These are phyloP conservation scores for Cisticola juncidis DNA, from an alignment of 2,113 vertebrate genomes.

Conservation along the genomic window DNA sequence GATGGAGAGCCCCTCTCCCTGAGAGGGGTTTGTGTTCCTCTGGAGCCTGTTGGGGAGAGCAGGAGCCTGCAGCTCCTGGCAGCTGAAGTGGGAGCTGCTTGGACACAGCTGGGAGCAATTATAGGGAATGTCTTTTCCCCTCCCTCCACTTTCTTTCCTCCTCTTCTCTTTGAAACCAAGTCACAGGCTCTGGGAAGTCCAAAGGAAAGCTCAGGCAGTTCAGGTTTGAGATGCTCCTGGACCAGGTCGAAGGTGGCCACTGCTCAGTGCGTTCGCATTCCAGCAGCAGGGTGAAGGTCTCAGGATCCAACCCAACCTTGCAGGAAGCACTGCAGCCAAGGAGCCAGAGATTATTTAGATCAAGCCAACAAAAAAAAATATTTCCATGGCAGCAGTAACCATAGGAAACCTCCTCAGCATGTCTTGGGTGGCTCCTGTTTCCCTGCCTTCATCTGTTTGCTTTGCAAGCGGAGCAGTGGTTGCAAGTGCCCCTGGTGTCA, in stretches of 20 bases:
- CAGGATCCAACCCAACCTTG: not conserved
- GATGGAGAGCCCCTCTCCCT: not conserved
- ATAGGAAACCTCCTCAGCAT: conserved; percentile 72
- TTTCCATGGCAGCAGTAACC: conserved; percentile 81
- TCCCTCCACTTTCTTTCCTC: not conserved
- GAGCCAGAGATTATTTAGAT: conserved; percentile 66
- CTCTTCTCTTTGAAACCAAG: conserved; percentile 11
- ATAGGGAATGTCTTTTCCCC: not conserved
- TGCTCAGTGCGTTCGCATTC: accelerated
- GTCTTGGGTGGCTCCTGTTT: conserved; percentile 26
- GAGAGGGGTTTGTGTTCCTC: not conserved
- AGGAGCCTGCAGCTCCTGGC: conserved; percentile 23
- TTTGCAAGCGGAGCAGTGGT: not conserved
- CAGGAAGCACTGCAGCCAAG: not conserved
- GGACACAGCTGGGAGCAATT: conserved; percentile 61
- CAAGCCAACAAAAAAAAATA: conserved; percentile 63
- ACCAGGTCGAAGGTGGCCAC: accelerated
- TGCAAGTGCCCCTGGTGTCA: not conserved
- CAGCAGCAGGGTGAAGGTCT: not conserved
- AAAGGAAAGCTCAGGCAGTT: not conserved
- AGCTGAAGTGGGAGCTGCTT: conserved; percentile 18
- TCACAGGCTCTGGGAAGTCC: not conserved
- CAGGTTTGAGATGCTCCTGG: not conserved
- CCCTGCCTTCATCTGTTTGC: conserved; percentile 34
- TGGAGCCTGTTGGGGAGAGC: not conserved